Percentiles rank a stretch among this genome's conserved stretches.
Evolutionary conservation across 1,140 invertebrate species (phyloP).

Genomic region (Musca vetustissima): DNA sequence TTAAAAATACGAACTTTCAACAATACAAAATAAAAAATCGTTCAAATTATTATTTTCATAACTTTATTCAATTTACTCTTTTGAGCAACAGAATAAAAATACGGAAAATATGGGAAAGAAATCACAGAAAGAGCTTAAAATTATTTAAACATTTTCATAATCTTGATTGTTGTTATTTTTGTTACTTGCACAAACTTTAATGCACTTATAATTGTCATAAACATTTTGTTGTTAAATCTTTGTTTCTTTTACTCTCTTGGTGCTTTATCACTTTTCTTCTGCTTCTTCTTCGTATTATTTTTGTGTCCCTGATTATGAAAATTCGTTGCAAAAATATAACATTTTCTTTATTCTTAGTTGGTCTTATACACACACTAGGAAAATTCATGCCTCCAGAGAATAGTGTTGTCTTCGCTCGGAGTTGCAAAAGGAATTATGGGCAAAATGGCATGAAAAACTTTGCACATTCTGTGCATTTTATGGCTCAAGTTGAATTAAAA

Average conservation of each 20-base stretch:
- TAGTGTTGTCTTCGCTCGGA: too few relatives aligned
- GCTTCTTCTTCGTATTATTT: too few relatives aligned
- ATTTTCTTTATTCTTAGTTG: too few relatives aligned
- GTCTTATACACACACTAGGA: too few relatives aligned
- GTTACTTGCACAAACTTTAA: background rate
- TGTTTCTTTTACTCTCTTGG: too few relatives aligned
- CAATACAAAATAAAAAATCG: too few relatives aligned
- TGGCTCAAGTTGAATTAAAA: conserved; percentile 22
- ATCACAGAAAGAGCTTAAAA: background rate
- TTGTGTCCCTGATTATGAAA: background rate
- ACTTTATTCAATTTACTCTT: too few relatives aligned
- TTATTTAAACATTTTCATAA: background rate
- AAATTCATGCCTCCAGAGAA: conserved; percentile 5
- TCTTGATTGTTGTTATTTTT: background rate
- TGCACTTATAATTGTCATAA: conserved; percentile 21
- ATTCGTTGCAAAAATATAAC: background rate
- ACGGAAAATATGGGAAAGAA: too few relatives aligned
- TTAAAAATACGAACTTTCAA: too few relatives aligned
- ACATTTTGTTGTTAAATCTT: background rate
- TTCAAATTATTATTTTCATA: too few relatives aligned
- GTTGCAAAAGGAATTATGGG: background rate
- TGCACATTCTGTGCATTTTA: conserved; percentile 18
- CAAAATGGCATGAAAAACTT: background rate
- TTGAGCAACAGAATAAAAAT: too few relatives aligned
- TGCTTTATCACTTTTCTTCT: too few relatives aligned